phyloP scores from a whole-genome alignment of 2,113 vertebrate species.

The Bolborhynchus lineola region DNA sequence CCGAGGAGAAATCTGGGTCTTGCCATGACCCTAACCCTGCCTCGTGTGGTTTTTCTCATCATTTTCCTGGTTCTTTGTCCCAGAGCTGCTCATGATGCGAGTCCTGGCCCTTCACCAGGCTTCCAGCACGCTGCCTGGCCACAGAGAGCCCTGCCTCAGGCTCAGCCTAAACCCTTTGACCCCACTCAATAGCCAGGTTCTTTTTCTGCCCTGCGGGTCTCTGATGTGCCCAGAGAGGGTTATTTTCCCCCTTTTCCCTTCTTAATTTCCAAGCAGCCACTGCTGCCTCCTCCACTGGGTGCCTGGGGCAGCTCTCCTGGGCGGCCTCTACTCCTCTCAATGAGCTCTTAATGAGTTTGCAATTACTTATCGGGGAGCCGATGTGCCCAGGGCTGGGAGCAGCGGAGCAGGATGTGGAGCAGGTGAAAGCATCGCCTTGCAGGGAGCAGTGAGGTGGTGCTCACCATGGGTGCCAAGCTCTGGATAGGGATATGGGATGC shows the following conservation, averaged over 20 bases:
- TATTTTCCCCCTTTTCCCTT: neutral
- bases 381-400: neutral
- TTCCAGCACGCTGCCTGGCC: accelerated
- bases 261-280: neutral
- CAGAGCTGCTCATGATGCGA: accelerated
- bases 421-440: neutral
- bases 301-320: neutral
- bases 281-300: neutral
- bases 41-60: accelerated
- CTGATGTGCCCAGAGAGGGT: neutral
- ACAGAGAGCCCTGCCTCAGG: no score
- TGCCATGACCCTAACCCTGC: neutral
- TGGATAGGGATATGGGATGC: accelerated
- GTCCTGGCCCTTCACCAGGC: neutral
- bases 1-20: neutral
- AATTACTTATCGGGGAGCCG: neutral
- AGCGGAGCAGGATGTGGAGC: neutral
- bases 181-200: neutral
- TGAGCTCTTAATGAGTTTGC: conserved; percentile 24
- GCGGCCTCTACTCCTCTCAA: conserved; percentile 15
- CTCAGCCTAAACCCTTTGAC: neutral
- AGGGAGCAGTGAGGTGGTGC: neutral
- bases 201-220: neutral
- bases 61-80: neutral
- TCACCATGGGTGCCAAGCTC: neutral